Evolutionary conservation across 2,113 vertebrate genomes (phyloP).

Genomic region (Epinephelus fuscoguttatus): DNA sequence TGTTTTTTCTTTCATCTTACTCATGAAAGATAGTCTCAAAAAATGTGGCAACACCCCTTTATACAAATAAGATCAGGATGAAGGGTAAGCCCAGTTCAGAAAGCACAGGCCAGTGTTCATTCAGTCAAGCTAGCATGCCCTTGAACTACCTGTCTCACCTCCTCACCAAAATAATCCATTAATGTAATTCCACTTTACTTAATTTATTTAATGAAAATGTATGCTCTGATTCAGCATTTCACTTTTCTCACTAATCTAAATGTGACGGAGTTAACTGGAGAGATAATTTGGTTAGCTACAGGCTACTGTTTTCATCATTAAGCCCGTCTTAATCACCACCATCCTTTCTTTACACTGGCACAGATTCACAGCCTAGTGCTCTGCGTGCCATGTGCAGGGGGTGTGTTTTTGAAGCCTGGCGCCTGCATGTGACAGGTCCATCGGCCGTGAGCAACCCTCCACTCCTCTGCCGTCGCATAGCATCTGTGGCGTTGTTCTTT

Average conservation of each 20-base stretch:
- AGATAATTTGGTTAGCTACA: conserved; percentile 73
- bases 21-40: conserved; percentile 39
- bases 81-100: conserved; percentile 12
- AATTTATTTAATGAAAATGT: conserved; percentile 70
- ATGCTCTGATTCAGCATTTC: conserved; percentile 69
- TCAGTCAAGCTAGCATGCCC: conserved; percentile 41
- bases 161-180: conserved; percentile 66
- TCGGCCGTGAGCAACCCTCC: conserved; percentile 66
- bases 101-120: conserved; percentile 23
- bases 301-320: conserved; percentile 79
- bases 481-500: conserved; percentile 77
- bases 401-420: conserved; percentile 73
- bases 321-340: conserved; percentile 69
- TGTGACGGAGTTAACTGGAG: conserved; percentile 71
- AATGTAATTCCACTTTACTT: conserved; percentile 59
- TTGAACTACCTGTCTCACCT: conserved; percentile 61
- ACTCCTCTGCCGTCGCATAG: conserved; percentile 74
- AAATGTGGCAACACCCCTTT: conserved; percentile 11
- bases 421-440: conserved; percentile 83
- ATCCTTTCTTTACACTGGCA: conserved; percentile 66
- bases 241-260: conserved; percentile 64
- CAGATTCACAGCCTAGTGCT: conserved; percentile 63
- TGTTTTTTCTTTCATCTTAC: conserved; percentile 41
- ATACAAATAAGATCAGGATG: conserved; percentile 21
- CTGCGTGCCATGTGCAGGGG: conserved; percentile 70